Evolutionary conservation across 2,888 invertebrate genomes (phyloP).

Genomic region (Ennomos quercinarius): DNA sequence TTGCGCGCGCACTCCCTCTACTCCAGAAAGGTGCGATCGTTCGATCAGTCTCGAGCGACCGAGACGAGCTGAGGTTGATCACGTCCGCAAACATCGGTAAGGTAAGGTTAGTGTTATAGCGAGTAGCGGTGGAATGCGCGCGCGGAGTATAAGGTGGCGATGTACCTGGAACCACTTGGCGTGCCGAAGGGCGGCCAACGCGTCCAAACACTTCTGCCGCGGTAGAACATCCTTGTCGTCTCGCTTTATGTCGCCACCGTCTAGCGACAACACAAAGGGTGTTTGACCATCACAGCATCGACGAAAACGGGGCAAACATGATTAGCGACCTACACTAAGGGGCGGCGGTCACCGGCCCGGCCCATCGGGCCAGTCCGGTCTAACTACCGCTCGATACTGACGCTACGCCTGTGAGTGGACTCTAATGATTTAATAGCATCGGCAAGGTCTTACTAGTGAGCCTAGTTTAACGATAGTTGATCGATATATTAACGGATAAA

Average conservation of each 20-base stretch:
- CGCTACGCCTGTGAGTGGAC: constrained; percentile 7
- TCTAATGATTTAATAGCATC: constrained; percentile 1
- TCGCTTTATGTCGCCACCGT: constrained; percentile 88
- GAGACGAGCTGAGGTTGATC: neutral
- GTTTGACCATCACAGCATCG: constrained; percentile 89
- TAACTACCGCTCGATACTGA: constrained; percentile 7
- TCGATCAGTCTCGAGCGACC: constrained; percentile 5
- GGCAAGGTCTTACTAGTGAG: neutral
- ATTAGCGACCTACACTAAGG: constrained; percentile 39
- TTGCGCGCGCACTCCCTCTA: constrained; percentile 77
- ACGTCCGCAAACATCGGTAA: neutral
- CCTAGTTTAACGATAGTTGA: constrained; percentile 5
- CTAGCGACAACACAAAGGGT: constrained; percentile 88
- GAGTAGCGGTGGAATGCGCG: constrained; percentile 65
- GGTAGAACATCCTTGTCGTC: constrained; percentile 97
- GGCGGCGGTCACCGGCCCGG: neutral
- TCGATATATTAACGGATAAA: constrained; percentile 35
- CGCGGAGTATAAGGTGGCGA: constrained; percentile 76
- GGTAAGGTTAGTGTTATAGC: neutral
- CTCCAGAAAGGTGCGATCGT: no score
- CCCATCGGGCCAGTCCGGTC: constrained; percentile 22
- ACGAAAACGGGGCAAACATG: constrained; percentile 83
- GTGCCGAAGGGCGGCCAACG: constrained; percentile 99
- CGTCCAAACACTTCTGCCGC: constrained; percentile 99
- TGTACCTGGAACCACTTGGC: constrained; percentile 99